Percentiles rank a stretch among this genome's conserved stretches.
Conservation (phyloP, 2,888 invertebrate species). For the Steinernema scapterisci region DNA sequence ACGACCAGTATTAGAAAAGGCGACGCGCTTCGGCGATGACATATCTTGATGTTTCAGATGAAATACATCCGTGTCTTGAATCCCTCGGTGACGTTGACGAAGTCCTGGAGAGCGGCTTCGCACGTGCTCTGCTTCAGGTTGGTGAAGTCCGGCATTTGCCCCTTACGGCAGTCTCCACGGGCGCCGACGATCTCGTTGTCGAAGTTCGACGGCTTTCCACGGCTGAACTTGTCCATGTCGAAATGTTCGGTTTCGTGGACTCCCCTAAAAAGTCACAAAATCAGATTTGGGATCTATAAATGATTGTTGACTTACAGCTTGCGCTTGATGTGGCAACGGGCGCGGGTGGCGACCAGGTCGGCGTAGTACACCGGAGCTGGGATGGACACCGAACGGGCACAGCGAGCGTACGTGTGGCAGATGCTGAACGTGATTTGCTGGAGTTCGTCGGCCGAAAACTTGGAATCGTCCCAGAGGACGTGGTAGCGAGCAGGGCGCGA, state of each 20-base stretch:
- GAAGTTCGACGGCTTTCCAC: not conserved
- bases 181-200: conserved; percentile 21
- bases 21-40: not conserved
- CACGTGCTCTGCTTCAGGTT: conserved; percentile 33
- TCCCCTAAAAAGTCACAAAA: conserved; percentile 34
- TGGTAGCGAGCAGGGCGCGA: conserved; percentile 63
- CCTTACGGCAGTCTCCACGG: not conserved
- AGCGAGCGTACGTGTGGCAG: conserved; percentile 64
- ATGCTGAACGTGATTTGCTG: conserved; percentile 60
- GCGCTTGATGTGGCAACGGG: conserved; percentile 60
- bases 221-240: not conserved
- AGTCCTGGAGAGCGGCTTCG: conserved; percentile 54
- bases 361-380: conserved; percentile 64
- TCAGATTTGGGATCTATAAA: not conserved
- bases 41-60: conserved; percentile 34
- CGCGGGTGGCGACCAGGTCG: conserved; percentile 61
- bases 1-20: conserved; percentile 1
- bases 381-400: conserved; percentile 59
- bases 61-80: conserved; percentile 62
- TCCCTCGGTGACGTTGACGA: conserved; percentile 53
- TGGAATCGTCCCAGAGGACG: conserved; percentile 62
- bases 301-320: conserved; percentile 60
- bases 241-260: conserved; percentile 43
- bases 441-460: conserved; percentile 61
- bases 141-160: not conserved